Evolutionary conservation across 2,888 invertebrate species (phyloP), one percentile per base, ranked within the genome.

Genomic region (Antheraea assamensis): DNA sequence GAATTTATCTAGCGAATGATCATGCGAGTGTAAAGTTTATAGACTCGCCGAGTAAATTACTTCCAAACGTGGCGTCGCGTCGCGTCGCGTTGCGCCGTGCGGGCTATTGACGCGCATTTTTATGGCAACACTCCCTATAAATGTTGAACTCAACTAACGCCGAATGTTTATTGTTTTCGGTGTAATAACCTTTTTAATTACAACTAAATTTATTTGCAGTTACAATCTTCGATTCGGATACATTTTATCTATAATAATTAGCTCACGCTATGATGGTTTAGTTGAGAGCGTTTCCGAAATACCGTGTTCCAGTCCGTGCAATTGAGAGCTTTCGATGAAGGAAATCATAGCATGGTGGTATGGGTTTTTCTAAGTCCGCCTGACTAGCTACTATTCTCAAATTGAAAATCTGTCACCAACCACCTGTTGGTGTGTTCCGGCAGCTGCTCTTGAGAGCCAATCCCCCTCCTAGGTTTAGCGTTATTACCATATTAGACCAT

Each of bases 1-100:
- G 89, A 90, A 93, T 92, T 93, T 93, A 92, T 93, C 92, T 92
- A 90, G 87, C 83, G 87, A 90, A 91, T 90, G 88, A 93, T 93
- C 92, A 90, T 90, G 90, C 86, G 88, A 91, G 89, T 91, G 90
- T 92, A 90, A 92, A 92, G 81, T 93, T 92, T 92, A 91, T 92
- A 88, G 90, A 88, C 87, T 88, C 84, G 79, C 85, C 84, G 84
- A 89, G 89, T 88, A 88, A 91, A 92, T 90, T 88, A 90, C 83
- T 87, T 88, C 87, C 85, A 79, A 87, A 83, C 85, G 85, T 81
- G 79, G 82, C 76, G 81, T 74, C 68, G 68, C 31, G 66, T n/a
- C 64, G 64, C 27, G 31, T 35, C 35, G 68, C 19, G 8, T n/a
- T 49, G 76, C 71, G 75, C 81, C 79, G 74, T 58, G 58, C 58